Evolutionary conservation across 1,140 invertebrate species (phyloP).

Genomic region (Hylaeus volcanicus): DNA sequence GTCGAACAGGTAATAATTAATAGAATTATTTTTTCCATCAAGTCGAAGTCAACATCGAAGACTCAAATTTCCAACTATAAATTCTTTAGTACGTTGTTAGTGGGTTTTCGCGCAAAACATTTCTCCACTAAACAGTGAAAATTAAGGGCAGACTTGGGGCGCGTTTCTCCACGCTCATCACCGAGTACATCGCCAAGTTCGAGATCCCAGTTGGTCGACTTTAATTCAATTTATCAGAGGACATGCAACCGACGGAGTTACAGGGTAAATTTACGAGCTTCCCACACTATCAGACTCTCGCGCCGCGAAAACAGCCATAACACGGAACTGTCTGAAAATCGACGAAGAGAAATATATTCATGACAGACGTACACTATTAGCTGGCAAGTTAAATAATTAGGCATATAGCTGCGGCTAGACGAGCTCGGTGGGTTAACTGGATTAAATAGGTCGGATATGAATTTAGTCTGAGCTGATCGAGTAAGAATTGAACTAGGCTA

Average conservation of each 20-base stretch:
- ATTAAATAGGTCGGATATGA: not conserved
- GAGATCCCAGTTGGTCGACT: slow-evolving; percentile 47
- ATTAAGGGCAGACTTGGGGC: slow-evolving; percentile 17
- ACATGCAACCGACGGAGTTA: slow-evolving; percentile 42
- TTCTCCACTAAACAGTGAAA: not conserved
- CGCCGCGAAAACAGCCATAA: slow-evolving; percentile 18
- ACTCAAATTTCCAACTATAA: not conserved
- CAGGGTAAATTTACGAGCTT: slow-evolving; percentile 28
- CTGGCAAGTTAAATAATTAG: slow-evolving; percentile 15
- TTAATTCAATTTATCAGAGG: slow-evolving; percentile 64
- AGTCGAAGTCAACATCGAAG: not conserved
- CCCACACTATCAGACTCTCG: no score
- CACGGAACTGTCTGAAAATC: slow-evolving; percentile 15
- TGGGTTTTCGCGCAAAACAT: not conserved
- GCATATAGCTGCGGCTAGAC: not conserved
- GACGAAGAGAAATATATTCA: slow-evolving; percentile 36
- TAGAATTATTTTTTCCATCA: not conserved
- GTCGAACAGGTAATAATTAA: not conserved
- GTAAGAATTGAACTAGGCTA: not conserved
- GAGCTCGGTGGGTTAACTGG: slow-evolving; percentile 4
- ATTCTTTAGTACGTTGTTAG: not conserved
- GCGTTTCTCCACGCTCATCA: slow-evolving; percentile 17
- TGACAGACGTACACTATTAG: slow-evolving; percentile 32
- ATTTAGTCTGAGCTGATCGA: no score
- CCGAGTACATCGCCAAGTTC: slow-evolving; percentile 42